Percentiles rank a stretch among this genome's conserved stretches.
Evolutionary conservation across 2,888 invertebrate species (phyloP).

Genomic region (Apotomis capreana): DNA sequence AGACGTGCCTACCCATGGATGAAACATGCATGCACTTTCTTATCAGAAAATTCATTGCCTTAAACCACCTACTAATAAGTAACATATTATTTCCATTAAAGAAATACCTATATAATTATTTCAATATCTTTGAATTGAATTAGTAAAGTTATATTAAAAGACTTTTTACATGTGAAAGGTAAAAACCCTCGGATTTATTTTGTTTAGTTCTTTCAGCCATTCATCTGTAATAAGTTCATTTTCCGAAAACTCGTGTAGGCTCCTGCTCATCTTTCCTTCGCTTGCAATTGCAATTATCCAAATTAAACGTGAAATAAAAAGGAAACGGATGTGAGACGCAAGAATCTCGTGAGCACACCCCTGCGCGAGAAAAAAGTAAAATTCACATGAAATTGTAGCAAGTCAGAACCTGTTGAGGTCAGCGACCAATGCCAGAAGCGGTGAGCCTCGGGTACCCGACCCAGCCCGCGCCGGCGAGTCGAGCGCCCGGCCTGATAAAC

Average conservation of each 20-base stretch:
- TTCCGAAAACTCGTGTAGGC: too few relatives aligned
- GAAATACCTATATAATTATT: too few relatives aligned
- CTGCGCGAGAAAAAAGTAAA: conserved; percentile 52
- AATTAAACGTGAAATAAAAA: conserved; percentile 18
- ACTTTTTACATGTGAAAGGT: too few relatives aligned
- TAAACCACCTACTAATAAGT: too few relatives aligned
- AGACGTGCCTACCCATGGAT: neutral
- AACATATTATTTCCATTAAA: too few relatives aligned
- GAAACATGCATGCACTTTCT: neutral
- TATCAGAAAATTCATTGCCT: too few relatives aligned
- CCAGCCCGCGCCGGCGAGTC: conserved; percentile 49
- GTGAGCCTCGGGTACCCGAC: conserved; percentile 51
- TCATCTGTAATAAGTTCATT: too few relatives aligned
- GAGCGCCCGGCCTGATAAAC: conserved; percentile 39
- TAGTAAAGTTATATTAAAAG: too few relatives aligned
- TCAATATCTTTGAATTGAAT: too few relatives aligned
- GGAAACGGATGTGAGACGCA: conserved; percentile 9
- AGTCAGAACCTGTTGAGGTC: conserved; percentile 80
- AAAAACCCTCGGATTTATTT: too few relatives aligned
- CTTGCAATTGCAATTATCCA: neutral
- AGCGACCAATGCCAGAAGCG: conserved; percentile 68
- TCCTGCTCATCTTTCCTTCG: neutral
- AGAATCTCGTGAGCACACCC: conserved; percentile 26
- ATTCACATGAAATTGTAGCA: conserved; percentile 76
- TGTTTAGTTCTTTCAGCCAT: neutral